Evolutionary conservation across 2,797 vertebrate genomes (phyloP).

Genomic region (Tapera naevia): DNA sequence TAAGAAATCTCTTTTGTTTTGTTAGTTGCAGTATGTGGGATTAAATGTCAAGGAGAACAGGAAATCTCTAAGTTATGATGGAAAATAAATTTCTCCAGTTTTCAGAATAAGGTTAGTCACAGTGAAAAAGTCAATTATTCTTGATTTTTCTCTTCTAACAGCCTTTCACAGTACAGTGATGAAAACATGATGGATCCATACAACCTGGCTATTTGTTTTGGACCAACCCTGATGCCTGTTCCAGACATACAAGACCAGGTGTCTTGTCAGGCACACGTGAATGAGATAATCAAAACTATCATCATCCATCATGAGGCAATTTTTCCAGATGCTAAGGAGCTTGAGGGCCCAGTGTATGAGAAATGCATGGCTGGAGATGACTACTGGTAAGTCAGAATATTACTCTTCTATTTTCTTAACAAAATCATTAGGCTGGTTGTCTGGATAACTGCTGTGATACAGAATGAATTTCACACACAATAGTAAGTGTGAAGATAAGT

Average conservation of each 20-base stretch:
- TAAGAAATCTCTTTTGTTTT: not conserved
- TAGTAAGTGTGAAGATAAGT: not conserved
- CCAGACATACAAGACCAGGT: slow-evolving; percentile 97
- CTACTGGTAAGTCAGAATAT: slow-evolving; percentile 87
- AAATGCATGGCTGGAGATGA: slow-evolving; percentile 98
- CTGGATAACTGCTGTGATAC: not conserved
- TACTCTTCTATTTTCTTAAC: not conserved
- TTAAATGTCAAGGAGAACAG: not conserved
- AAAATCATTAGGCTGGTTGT: not conserved
- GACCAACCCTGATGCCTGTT: slow-evolving; percentile 97
- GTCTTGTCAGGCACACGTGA: slow-evolving; percentile 97
- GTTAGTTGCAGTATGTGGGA: not conserved
- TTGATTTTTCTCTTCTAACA: slow-evolving; percentile 61
- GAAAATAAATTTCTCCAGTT: not conserved
- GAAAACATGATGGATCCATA: slow-evolving; percentile 99
- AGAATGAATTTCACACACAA: not conserved
- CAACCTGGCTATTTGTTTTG: slow-evolving; percentile 98
- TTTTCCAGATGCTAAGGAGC: slow-evolving; percentile 94
- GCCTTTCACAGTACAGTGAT: slow-evolving; percentile 97
- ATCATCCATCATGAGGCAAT: slow-evolving; percentile 97
- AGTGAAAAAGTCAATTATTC: slow-evolving; percentile 9
- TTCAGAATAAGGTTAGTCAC: not conserved
- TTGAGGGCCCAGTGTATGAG: slow-evolving; percentile 95
- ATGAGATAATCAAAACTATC: slow-evolving; percentile 97
- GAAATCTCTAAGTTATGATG: not conserved